Percentiles rank a stretch among this genome's conserved stretches.
Evolutionary conservation across 2,113 vertebrate genomes (phyloP).

Genomic region (Odobenus rosmarus): DNA sequence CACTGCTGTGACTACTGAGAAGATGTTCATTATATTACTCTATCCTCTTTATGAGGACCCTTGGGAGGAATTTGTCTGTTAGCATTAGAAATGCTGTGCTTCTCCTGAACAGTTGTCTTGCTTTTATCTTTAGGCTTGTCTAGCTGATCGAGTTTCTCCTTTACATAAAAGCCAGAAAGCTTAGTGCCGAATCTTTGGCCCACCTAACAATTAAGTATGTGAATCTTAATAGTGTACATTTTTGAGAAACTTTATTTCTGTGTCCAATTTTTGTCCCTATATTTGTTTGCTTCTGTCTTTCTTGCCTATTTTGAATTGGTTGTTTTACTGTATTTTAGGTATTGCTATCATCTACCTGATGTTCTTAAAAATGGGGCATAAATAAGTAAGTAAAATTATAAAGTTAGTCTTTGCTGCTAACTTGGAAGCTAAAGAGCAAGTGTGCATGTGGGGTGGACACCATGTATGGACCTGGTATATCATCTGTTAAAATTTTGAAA

Average conservation of each 20-base stretch:
- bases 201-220: background rate
- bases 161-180: conserved; percentile 1
- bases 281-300: background rate
- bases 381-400: background rate
- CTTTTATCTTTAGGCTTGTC: conserved; percentile 48
- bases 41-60: conserved; percentile 37
- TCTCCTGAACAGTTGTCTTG: conserved; percentile 20
- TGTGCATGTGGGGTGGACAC: background rate
- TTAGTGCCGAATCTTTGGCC: background rate
- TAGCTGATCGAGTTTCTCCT: conserved; percentile 26
- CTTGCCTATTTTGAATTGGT: background rate
- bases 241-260: background rate
- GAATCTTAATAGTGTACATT: background rate
- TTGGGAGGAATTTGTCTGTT: conserved; percentile 60
- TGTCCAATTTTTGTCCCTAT: background rate
- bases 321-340: background rate
- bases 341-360: background rate
- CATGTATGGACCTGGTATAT: background rate
- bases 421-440: background rate
- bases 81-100: conserved; percentile 25
- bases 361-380: conserved; percentile 11
- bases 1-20: conserved; percentile 35
- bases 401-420: conserved; percentile 28
- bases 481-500: background rate
- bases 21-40: conserved; percentile 16